Conservation (phyloP, 2,113 vertebrate species). For the Bos indicus region DNA sequence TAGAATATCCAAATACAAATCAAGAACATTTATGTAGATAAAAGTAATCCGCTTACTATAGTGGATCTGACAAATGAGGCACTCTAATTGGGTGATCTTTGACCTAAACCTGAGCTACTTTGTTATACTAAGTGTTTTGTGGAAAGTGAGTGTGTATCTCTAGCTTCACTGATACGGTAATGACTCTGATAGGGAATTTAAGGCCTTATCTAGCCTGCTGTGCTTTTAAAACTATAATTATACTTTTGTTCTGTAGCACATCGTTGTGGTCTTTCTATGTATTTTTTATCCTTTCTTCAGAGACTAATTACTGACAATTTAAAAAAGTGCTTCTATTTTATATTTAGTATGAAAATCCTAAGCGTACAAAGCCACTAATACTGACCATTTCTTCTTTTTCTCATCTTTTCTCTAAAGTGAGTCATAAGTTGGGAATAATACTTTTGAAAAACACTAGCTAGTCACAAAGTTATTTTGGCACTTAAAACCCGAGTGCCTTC, state of each 20-base stretch:
- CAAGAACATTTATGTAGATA: slow-evolving; percentile 6
- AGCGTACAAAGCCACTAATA: background rate
- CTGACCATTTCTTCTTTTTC: background rate
- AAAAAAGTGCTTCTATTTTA: background rate
- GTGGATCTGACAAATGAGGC: background rate
- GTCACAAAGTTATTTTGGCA: background rate
- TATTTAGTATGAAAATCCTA: slow-evolving; percentile 38
- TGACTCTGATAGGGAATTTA: slow-evolving; percentile 23
- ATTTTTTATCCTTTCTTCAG: slow-evolving; percentile 26
- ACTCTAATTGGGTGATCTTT: slow-evolving; percentile 18
- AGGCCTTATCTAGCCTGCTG: slow-evolving; percentile 17
- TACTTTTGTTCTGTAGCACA: background rate
- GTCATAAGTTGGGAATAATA: background rate
- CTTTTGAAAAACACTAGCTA: background rate
- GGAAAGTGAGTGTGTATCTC: background rate
- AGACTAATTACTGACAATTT: slow-evolving; percentile 22
- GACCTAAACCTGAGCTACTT: slow-evolving; percentile 30
- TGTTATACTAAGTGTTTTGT: slow-evolving; percentile 35
- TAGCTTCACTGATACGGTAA: background rate
- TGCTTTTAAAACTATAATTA: slow-evolving; percentile 48
- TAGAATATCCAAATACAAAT: slow-evolving; percentile 20
- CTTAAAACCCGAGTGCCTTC: background rate
- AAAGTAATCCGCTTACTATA: background rate
- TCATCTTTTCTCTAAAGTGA: background rate
- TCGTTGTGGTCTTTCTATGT: background rate